These are phyloP conservation scores for Hoplodrina ambigua DNA, from an alignment of 2,888 invertebrate species.

Conservation along the genomic window DNA sequence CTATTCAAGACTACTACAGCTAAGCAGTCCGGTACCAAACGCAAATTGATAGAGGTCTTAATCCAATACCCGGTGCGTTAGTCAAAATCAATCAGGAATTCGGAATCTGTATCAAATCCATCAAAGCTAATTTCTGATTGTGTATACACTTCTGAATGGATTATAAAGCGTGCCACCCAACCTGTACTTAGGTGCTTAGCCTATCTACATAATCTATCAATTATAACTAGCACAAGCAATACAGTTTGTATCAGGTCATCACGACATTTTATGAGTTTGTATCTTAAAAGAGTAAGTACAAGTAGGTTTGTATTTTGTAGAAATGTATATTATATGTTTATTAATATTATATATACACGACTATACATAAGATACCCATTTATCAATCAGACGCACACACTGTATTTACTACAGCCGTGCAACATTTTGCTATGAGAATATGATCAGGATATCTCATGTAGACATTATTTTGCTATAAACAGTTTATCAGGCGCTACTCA, in stretches of 20 bases:
- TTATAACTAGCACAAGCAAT: too few species aligned
- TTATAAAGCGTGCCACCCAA: background rate
- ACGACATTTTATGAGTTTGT: too few species aligned
- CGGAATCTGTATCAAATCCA: slow-evolving; percentile 4
- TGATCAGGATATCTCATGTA: background rate
- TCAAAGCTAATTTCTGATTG: slow-evolving; percentile 21
- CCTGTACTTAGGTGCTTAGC: background rate
- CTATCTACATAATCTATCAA: background rate
- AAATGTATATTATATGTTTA: too few species aligned
- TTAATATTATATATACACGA: too few species aligned
- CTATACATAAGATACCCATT: too few species aligned
- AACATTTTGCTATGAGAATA: slow-evolving; percentile 7
- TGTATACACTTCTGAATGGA: slow-evolving; percentile 10
- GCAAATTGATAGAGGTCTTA: background rate
- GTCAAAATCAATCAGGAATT: slow-evolving; percentile 19
- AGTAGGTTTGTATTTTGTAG: too few species aligned
- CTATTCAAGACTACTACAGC: too few species aligned
- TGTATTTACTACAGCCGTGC: too few species aligned
- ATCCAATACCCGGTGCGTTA: background rate
- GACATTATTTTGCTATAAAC: slow-evolving; percentile 1
- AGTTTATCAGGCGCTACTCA: background rate
- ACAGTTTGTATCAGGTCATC: too few species aligned
- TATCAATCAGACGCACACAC: background rate
- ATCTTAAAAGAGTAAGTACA: too few species aligned
- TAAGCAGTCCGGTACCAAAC: too few species aligned